Evolutionary conservation across 2,113 vertebrate species (phyloP), one percentile per base, ranked within the genome.

Genomic region (Upupa epops): DNA sequence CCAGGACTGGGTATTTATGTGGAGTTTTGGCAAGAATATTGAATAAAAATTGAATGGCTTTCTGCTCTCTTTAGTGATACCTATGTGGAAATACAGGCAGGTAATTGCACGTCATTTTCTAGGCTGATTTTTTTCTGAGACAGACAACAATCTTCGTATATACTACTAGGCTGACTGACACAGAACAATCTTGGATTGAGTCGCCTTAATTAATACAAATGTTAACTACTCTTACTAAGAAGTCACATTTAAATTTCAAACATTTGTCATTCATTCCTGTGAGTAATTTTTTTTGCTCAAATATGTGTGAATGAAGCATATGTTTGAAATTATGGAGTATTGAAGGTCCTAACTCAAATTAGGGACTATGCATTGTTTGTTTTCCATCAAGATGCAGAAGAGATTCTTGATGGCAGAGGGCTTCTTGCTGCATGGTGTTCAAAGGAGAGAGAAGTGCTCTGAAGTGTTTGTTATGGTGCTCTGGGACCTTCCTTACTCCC

Each of bases 171-270:
- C 69, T 89, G 87, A 93, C 37, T 8, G 14, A 55, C 14, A 17
- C 59, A 56, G 75, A 94, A 79, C 52, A 93, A 54, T 94, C 81
- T 88, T 87, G 49, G 60, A 61, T 65, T 0, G 25, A 91, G 82
- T 79, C n/a, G 59, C 71, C 51, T 90, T 92, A 93, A 93, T 96
- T 93, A 95, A 95, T 92, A 95, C 55, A 75, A 91, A 91, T 76
- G 81, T 86, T 94, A 96, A 85, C 71, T 69, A 52, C 37, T 91
- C 60, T 86, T 94, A 85, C 82, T 94, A 91, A 68, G 73, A 86
- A 91, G 56, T 82, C 73, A 70, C 37, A 73, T 91, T 91, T 92
- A 94, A 94, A 96, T 94, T 93, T 94, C 94, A 93, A 86, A 87
- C 42, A 73, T 77, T 92, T 94, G 81, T 90, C 94, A 90, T 85